Conservation (phyloP, 2,797 vertebrate species). For the Knipowitschia caucasica region DNA sequence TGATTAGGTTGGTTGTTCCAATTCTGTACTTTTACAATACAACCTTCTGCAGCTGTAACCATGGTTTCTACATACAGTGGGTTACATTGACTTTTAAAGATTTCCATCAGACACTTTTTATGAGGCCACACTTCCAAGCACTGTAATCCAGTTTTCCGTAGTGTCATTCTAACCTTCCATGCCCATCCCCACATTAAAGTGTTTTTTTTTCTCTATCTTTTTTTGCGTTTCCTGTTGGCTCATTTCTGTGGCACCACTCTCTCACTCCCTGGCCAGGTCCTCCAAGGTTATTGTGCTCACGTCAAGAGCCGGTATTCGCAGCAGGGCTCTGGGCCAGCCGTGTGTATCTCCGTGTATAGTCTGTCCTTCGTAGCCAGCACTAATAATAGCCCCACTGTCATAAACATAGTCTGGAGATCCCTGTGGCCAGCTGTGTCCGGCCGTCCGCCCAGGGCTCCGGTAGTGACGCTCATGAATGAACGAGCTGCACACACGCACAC, state of each 20-base stretch:
- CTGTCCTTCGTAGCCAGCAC: constrained; percentile 52
- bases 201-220: background rate
- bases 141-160: constrained; percentile 6
- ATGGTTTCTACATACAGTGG: background rate
- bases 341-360: constrained; percentile 42
- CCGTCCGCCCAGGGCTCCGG: constrained; percentile 65
- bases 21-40: background rate
- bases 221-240: constrained; percentile 17
- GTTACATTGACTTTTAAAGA: constrained; percentile 3
- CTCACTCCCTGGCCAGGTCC: constrained; percentile 34
- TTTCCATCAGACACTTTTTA: constrained; percentile 3
- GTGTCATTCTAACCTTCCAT: background rate
- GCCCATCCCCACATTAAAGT: too few species aligned
- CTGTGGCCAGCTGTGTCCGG: constrained; percentile 71
- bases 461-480: constrained; percentile 68
- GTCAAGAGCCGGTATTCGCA: constrained; percentile 52
- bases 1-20: background rate
- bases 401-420: constrained; percentile 74
- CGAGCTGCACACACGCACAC: constrained; percentile 22
- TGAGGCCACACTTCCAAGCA: background rate
- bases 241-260: constrained; percentile 28
- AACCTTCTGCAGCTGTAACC: background rate
- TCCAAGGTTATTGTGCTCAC: constrained; percentile 56
- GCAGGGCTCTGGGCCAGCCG: constrained; percentile 45
- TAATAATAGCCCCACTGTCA: constrained; percentile 76